Evolutionary conservation across 2,113 vertebrate species (phyloP), one percentile per base, ranked within the genome.

Genomic region (Nannobrachium achirus): DNA sequence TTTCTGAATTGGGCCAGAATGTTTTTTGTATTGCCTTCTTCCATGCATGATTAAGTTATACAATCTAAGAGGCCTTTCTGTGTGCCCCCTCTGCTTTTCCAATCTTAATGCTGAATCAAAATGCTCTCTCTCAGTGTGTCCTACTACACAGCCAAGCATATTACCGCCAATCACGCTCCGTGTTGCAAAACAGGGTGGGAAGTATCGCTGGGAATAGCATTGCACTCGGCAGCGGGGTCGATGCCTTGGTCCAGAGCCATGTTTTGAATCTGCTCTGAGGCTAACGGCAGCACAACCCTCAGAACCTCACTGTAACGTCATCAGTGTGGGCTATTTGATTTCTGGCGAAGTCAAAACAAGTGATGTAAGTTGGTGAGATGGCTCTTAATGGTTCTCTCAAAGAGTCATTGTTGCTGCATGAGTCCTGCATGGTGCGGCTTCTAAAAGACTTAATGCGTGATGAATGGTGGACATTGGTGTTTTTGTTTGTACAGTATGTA

Each of bases 41-140:
- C 77, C 70, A 74, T 56, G 77, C 76, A 73, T 79, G 76, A 88
- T 85, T 86, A 86, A 82, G 75, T 79, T 87, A 68, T 75, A 84
- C 78, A 81, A 80, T 87, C 78, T 79, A 56, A 69, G 52, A 83
- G 80, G 73, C 65, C 58, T 74, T 73, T 38, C 73, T 75, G 62
- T 9, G 19, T 7, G 65, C 80, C 82, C 79, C 84, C 44, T 51
- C 79, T 74, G 84, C 70, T 65, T 79, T 77, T 33, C 11, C 67
- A 82, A 38, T 82, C 75, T 69, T 74, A 58, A 46, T 69, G 56
- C 71, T 40, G 73, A 48, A 83, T 85, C 76, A 62, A 53, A 69
- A 79, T 48, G 74, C 82, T 81, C 78, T 75, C 59, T 46, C 81
- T 66, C 71, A n/a, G 25, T 33, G 25, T 33, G 25, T 33, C 25